Evolutionary conservation across 2,113 vertebrate genomes (phyloP).

Genomic region (Cisticola juncidis): DNA sequence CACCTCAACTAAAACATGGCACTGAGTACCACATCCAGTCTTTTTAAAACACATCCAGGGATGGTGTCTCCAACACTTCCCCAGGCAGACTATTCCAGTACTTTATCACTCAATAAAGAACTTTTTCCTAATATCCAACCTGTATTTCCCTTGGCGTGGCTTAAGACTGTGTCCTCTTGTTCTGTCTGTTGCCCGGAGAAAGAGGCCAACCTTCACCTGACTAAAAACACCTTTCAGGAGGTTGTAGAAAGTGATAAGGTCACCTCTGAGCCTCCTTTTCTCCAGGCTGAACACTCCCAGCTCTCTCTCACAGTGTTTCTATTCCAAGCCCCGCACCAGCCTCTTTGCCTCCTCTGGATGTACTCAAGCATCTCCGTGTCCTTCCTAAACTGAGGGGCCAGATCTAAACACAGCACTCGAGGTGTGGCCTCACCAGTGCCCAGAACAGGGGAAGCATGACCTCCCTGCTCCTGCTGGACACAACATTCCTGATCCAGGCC

Average conservation of each 20-base stretch:
- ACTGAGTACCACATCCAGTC: accelerated
- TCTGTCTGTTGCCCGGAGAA: neutral
- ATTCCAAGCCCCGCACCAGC: neutral
- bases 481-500: neutral
- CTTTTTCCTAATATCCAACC: neutral
- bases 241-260: neutral
- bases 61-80: neutral
- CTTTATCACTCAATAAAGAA: neutral
- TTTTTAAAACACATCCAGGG: neutral
- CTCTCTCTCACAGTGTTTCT: neutral
- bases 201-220: neutral
- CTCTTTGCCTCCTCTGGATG: accelerated
- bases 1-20: too few relatives aligned
- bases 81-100: neutral
- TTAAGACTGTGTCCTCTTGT: neutral
- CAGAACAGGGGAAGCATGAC: neutral
- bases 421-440: neutral
- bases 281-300: neutral
- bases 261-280: neutral
- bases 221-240: accelerated
- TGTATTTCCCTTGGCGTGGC: neutral
- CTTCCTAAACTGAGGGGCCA: neutral
- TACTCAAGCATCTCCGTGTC: accelerated
- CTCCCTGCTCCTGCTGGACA: neutral
- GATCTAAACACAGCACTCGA: neutral